phyloP scores from a whole-genome alignment of 1,140 invertebrate species.

The Lepidurus packardi region DNA sequence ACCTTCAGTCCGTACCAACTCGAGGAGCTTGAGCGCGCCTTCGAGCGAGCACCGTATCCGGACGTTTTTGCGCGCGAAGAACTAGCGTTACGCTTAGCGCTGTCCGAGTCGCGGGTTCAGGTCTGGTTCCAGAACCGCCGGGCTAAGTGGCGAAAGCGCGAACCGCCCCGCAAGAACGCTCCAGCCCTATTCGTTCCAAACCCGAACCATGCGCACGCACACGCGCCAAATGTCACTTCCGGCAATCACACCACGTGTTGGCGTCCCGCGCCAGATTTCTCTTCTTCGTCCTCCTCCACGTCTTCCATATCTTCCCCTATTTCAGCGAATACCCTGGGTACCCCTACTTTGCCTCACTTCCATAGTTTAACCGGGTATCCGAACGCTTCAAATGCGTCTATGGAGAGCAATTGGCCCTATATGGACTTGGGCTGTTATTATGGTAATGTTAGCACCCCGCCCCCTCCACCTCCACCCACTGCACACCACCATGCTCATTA shows the following conservation, averaged over 20 bases:
- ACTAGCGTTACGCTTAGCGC: slow-evolving; percentile 76
- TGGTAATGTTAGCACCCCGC: not conserved
- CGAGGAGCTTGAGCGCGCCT: slow-evolving; percentile 87
- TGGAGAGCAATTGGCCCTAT: not conserved
- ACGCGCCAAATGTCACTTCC: not conserved
- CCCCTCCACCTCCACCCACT: not conserved
- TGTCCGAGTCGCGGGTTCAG: slow-evolving; percentile 90
- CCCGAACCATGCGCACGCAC: not conserved
- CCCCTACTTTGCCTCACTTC: not conserved
- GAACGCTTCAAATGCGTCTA: not conserved
- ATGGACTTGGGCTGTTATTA: slow-evolving; percentile 14
- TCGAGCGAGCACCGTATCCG: slow-evolving; percentile 90
- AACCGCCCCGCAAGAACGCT: slow-evolving; percentile 84
- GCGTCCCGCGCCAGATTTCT: not conserved
- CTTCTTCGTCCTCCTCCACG: not conserved
- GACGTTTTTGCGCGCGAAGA: slow-evolving; percentile 95
- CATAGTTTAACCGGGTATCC: not conserved
- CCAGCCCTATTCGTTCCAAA: not conserved
- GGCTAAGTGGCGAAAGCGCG: slow-evolving; percentile 96
- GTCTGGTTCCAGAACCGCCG: slow-evolving; percentile 91
- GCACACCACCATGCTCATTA: not conserved
- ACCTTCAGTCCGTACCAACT: slow-evolving; percentile 94
- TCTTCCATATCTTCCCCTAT: not conserved
- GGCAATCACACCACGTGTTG: slow-evolving; percentile 8
- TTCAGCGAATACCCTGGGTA: not conserved